These are phyloP conservation scores for Drosophila mayri DNA, from an alignment of 1,140 invertebrate genomes.

Conservation along the genomic window DNA sequence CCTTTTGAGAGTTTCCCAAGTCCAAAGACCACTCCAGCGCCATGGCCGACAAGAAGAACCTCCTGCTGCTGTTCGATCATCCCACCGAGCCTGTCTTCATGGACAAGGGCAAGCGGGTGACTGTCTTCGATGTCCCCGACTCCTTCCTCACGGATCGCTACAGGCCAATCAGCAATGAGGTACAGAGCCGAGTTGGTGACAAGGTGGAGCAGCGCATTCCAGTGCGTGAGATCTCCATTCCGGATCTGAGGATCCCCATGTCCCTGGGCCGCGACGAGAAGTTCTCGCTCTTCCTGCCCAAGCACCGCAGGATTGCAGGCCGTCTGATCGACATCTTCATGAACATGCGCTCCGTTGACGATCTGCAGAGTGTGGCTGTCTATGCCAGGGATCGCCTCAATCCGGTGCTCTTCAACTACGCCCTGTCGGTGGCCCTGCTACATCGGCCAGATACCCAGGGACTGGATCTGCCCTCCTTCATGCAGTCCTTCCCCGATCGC, in stretches of 20 bases:
- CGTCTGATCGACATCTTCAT: conserved; percentile 90
- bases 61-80: conserved; percentile 89
- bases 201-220: conserved; percentile 86
- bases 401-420: conserved; percentile 92
- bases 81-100: conserved; percentile 91
- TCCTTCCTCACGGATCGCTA: conserved; percentile 88
- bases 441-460: conserved; percentile 91
- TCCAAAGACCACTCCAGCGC: too few relatives aligned
- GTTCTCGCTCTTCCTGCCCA: conserved; percentile 91
- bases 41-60: conserved; percentile 85
- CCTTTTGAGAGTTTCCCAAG: not conserved
- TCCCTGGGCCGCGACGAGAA: conserved; percentile 88
- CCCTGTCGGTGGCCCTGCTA: conserved; percentile 90
- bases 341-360: conserved; percentile 90
- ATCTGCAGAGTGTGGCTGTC: conserved; percentile 89
- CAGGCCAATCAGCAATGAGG: conserved; percentile 85
- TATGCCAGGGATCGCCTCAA: conserved; percentile 91
- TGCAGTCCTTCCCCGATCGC: conserved; percentile 91
- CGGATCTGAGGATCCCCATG: conserved; percentile 89
- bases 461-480: conserved; percentile 89
- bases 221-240: conserved; percentile 88
- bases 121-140: conserved; percentile 88
- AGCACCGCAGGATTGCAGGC: conserved; percentile 89
- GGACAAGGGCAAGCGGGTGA: conserved; percentile 87
- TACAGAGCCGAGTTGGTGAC: conserved; percentile 86